These are phyloP conservation scores for Caenorhabditis japonica DNA, from an alignment of 2,888 invertebrate genomes.

Conservation along the genomic window DNA sequence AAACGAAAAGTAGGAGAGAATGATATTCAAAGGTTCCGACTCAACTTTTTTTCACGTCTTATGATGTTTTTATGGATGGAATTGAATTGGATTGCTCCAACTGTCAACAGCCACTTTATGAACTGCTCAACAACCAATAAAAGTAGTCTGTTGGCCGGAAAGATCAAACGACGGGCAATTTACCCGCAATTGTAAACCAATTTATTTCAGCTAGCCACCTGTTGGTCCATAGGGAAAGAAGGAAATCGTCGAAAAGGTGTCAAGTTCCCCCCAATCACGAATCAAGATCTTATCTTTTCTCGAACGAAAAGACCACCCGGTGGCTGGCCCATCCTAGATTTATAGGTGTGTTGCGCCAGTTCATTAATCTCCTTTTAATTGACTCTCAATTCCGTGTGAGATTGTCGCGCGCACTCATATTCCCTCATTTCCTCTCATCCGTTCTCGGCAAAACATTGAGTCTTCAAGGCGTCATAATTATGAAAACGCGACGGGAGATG, in stretches of 20 bases:
- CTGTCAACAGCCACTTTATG: too few species aligned
- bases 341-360: constrained; percentile 52
- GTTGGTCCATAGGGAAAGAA: constrained; percentile 15
- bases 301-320: constrained; percentile 17
- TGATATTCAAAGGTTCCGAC: background rate
- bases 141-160: constrained; percentile 28
- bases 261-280: constrained; percentile 40
- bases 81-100: background rate
- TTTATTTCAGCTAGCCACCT: constrained; percentile 25
- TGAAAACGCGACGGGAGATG: constrained; percentile 32
- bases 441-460: constrained; percentile 12
- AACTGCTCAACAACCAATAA: constrained; percentile 51
- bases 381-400: constrained; percentile 35
- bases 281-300: constrained; percentile 40
- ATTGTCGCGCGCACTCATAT: constrained; percentile 38
- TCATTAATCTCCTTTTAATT: constrained; percentile 49
- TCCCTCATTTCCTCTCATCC: constrained; percentile 4
- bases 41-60: constrained; percentile 2
- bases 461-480: constrained; percentile 27
- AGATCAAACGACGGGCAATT: constrained; percentile 41
- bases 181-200: constrained; percentile 34
- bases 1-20: background rate
- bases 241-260: constrained; percentile 27
- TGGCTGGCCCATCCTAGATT: constrained; percentile 44
- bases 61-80: constrained; percentile 28